A percentile compares a stretch with the other conserved stretches of the same genome.
Conservation (phyloP, 2,888 invertebrate genomes). For the Tortricodes alternella region DNA sequence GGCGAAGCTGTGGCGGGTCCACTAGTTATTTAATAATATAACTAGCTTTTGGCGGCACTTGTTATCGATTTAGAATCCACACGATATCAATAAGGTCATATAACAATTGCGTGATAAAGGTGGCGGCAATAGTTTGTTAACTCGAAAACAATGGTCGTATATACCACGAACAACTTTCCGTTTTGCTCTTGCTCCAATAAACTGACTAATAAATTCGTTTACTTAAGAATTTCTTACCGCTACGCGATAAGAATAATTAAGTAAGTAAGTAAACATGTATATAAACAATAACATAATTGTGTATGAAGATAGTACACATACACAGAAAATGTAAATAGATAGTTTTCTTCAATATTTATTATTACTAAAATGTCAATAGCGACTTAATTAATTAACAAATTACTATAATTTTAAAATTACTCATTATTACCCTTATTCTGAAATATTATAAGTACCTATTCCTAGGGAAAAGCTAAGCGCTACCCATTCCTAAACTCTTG, state of each 20-base stretch:
- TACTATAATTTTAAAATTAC: too few species aligned
- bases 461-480: too few species aligned
- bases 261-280: neutral
- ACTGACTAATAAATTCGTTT: constrained; percentile 17
- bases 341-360: too few species aligned
- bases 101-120: constrained; percentile 18
- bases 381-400: too few species aligned
- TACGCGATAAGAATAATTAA: neutral
- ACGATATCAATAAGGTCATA: constrained; percentile 24
- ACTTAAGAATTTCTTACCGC: constrained; percentile 8
- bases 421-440: too few species aligned
- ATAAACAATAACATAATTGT: neutral
- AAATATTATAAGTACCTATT: too few species aligned
- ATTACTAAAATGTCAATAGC: too few species aligned
- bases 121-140: constrained; percentile 6
- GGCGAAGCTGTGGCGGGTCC: too few species aligned
- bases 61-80: constrained; percentile 6
- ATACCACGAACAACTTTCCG: constrained; percentile 25
- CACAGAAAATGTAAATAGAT: too few species aligned
- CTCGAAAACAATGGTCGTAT: constrained; percentile 20
- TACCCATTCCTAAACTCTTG: too few species aligned
- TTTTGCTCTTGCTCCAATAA: constrained; percentile 22
- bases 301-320: too few species aligned
- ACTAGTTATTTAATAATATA: too few species aligned
- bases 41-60: neutral